Conservation (phyloP, 2,113 vertebrate species). For the Engystomops pustulosus region DNA sequence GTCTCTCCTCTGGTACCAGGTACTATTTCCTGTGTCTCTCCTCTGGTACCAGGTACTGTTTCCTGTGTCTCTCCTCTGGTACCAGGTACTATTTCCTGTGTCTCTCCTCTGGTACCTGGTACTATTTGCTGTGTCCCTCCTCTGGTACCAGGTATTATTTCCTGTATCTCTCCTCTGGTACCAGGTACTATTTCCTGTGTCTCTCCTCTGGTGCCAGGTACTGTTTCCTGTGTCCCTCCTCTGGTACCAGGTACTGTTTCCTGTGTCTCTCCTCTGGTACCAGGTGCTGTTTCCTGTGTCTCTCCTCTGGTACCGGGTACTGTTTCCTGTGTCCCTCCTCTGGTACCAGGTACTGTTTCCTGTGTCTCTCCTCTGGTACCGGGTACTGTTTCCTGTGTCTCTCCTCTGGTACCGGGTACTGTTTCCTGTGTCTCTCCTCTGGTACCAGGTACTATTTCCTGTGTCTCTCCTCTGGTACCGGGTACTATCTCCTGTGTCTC, state of each 20-base stretch:
- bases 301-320: no score
- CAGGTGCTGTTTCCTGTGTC: no score
- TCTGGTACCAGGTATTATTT: neutral
- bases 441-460: conserved; percentile 78
- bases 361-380: no score
- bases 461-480: neutral
- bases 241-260: conserved; percentile 80
- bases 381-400: conserved; percentile 71
- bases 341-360: neutral
- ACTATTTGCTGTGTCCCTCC: conserved; percentile 28
- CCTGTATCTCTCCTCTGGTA: no score
- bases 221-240: no score
- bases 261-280: neutral
- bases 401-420: neutral
- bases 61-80: neutral
- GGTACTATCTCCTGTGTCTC: no score
- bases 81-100: no score
- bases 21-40: no score
- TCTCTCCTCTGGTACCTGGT: no score
- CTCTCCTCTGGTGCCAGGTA: neutral
- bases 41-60: conserved; percentile 83
- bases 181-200: conserved; percentile 74
- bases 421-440: no score
- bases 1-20: neutral
- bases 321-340: neutral